Percentiles rank a stretch among this genome's conserved stretches.
phyloP scores from a whole-genome alignment of 2,797 vertebrate species.

The Coccyzus lansbergi region DNA sequence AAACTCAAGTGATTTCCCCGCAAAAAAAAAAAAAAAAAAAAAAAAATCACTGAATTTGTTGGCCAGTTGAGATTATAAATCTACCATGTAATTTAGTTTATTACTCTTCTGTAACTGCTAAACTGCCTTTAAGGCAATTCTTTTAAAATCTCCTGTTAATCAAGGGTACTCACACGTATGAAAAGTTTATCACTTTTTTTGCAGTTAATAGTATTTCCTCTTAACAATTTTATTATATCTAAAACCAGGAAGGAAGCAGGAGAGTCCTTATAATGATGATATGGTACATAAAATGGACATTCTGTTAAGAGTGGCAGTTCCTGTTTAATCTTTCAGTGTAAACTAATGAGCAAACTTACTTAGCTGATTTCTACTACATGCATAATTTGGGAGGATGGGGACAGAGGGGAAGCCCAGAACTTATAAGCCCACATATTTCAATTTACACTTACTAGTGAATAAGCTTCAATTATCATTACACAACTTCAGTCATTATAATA shows the following conservation, averaged over 20 bases:
- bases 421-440: background rate
- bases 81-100: background rate
- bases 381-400: background rate
- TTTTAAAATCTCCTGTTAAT: conserved; percentile 9
- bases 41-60: background rate
- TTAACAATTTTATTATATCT: background rate
- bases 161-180: background rate
- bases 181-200: conserved; percentile 12
- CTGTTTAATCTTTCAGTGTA: conserved; percentile 4
- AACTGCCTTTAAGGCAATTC: conserved; percentile 3
- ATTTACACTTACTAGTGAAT: conserved; percentile 6
- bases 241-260: conserved; percentile 1
- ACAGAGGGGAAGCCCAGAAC: background rate
- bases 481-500: background rate
- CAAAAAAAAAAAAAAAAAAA: background rate
- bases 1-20: background rate
- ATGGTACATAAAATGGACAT: background rate
- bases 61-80: background rate
- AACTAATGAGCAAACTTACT: background rate
- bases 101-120: background rate
- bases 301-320: background rate
- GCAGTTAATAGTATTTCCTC: background rate
- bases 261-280: background rate
- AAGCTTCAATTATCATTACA: conserved; percentile 8
- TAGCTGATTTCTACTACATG: background rate